Base-by-base conservation (phyloP, 2,797 vertebrate genomes). In the Arremon aurantiirostris region DNA sequence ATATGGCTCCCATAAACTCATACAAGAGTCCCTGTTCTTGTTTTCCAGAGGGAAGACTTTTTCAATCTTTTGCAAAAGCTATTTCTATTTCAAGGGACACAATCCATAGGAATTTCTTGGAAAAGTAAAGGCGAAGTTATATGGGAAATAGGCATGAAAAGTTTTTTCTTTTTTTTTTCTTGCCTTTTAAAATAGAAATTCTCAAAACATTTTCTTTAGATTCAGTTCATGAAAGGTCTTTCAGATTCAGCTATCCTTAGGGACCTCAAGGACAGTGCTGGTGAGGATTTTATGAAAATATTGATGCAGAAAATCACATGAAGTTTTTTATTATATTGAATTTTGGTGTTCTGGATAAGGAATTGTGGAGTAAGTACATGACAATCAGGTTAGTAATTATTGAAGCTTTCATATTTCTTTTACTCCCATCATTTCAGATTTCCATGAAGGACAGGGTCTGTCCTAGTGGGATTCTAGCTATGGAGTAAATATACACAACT, bases 401-500 rank as follows among this genome's bases (percentile, higher is more conserved):
- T 76, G 41, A 59, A 63, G 34, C 14, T 68, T 94, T 86, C 28
- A 14, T n/a, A 30, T 69, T 92, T 70, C 64, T 87, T 86, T 79
- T 22, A 32, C 28, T 52, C 15, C 3, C 5, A 26, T 53, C 20
- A 60, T 55, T 88, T 90, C 39, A 72, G 27, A 46, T 32, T 76
- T 70, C 5, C 30, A 7, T 64, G 86, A 79, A 88, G 77, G n/a
- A 64, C 18, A 41, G 21, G 27, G 8, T 35, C n/a, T 82, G 9
- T 81, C 17, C 27, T 50, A 55, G 41, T 42, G 41, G 52, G 37
- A 56, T 56, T 83, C 35, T 42, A 37, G 23, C 20, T 78, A 11
- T 37, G 57, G 16, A 49, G n/a, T 53, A 86, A 93, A 88, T 66
- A 34, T 7, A 37, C 0, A 2, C 28, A 88, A 44, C 55, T 75